Evolutionary conservation across 2,113 vertebrate species (phyloP).

Genomic region (Callionymus lyra): DNA sequence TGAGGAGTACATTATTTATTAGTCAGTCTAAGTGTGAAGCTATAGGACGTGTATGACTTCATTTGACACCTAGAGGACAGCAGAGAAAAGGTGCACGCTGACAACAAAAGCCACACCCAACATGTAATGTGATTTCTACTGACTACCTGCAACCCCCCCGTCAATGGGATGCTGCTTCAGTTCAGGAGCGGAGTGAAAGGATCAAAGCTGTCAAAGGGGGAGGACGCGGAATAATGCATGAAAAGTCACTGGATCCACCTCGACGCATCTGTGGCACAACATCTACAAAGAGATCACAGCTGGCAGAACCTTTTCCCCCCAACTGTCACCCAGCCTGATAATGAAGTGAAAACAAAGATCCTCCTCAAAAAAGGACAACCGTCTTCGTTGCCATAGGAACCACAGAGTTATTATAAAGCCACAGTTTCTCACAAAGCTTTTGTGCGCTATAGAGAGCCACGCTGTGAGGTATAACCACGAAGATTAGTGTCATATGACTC

Average conservation of each 20-base stretch:
- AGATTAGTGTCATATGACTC: slow-evolving; percentile 15
- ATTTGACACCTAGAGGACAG: slow-evolving; percentile 29
- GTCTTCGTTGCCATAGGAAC: slow-evolving; percentile 62
- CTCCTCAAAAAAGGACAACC: slow-evolving; percentile 36
- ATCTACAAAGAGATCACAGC: slow-evolving; percentile 19
- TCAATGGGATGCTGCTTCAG: slow-evolving; percentile 8
- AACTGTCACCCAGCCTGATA: slow-evolving; percentile 8
- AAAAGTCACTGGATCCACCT: slow-evolving; percentile 20
- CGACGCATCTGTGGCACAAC: slow-evolving; percentile 13
- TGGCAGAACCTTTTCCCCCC: slow-evolving; percentile 1
- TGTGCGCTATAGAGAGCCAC: slow-evolving; percentile 35
- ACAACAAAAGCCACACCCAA: slow-evolving; percentile 26
- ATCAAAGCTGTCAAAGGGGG: slow-evolving; percentile 37
- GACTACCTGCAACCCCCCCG: slow-evolving; percentile 4
- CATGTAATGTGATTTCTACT: slow-evolving; percentile 22
- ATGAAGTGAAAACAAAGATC: slow-evolving; percentile 27
- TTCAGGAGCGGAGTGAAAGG: slow-evolving; percentile 37
- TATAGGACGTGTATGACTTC: slow-evolving; percentile 7
- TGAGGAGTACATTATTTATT: slow-evolving; percentile 60
- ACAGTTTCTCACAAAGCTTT: slow-evolving; percentile 34
- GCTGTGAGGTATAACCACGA: slow-evolving; percentile 12
- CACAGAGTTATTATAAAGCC: slow-evolving; percentile 36
- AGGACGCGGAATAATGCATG: slow-evolving; percentile 16
- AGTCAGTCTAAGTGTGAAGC: slow-evolving; percentile 6
- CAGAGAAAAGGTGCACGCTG: slow-evolving; percentile 18